These are phyloP conservation scores for Acropora tenuis DNA, from an alignment of 64 coral and sea anemone genomes.

Conservation along the genomic window DNA sequence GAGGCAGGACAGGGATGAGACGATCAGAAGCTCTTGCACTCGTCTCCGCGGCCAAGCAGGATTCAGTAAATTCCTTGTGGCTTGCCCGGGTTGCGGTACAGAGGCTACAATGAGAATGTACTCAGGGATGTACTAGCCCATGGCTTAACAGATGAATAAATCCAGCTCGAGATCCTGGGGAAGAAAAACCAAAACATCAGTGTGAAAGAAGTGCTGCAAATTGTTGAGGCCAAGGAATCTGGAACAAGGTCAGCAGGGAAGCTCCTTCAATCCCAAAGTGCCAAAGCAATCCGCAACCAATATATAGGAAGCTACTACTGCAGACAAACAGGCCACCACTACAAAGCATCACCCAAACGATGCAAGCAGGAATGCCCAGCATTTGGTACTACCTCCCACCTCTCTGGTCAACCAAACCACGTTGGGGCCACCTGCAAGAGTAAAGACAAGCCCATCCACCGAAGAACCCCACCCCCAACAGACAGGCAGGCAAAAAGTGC, in stretches of 20 bases:
- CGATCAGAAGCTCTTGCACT: conserved; percentile 1
- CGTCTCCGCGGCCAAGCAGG: conserved; percentile 26
- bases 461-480: neutral
- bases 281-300: conserved; percentile 25
- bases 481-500: neutral
- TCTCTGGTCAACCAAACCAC: conserved; percentile 10
- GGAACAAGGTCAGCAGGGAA: conserved; percentile 35
- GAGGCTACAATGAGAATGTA: conserved; percentile 30
- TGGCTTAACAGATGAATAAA: neutral
- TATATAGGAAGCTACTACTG: neutral
- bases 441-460: neutral
- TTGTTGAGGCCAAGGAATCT: conserved; percentile 50
- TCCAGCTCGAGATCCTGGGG: conserved; percentile 26
- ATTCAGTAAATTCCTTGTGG: conserved; percentile 20
- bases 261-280: conserved; percentile 25
- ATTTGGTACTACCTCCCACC: conserved; percentile 18
- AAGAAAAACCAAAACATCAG: conserved; percentile 49
- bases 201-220: conserved; percentile 25
- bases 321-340: neutral
- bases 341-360: neutral
- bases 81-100: conserved; percentile 2
- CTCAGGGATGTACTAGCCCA: conserved; percentile 10
- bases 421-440: conserved; percentile 15
- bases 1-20: neutral
- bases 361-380: neutral